These are phyloP conservation scores for Aurelia sp. DNA, from an alignment of 30 jellyfish, hydroid and myxozoan species.

Conservation along the genomic window DNA sequence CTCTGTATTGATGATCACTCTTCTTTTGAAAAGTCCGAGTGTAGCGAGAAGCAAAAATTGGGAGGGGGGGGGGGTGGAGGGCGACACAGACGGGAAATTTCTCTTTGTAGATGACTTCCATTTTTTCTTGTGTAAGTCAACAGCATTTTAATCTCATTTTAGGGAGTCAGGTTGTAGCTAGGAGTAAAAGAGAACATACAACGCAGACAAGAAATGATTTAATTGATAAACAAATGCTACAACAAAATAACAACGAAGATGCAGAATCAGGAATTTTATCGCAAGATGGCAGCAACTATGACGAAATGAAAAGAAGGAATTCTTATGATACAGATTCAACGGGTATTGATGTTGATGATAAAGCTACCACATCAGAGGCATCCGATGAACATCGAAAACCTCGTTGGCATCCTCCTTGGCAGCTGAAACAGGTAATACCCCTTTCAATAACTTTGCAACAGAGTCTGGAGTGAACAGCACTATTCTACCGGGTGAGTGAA, in stretches of 20 bases:
- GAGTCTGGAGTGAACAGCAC: too few relatives aligned
- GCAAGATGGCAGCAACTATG: conserved; percentile 8
- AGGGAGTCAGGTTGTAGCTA: conserved; percentile 64
- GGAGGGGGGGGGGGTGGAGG: too few relatives aligned
- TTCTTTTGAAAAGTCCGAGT: too few relatives aligned
- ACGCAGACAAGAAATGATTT: conserved; percentile 37
- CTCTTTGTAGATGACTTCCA: too few relatives aligned
- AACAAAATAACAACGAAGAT: background rate
- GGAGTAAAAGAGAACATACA: conserved; percentile 27
- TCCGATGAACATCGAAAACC: conserved; percentile 68
- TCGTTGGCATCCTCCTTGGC: conserved; percentile 99
- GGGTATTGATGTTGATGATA: conserved; percentile 48
- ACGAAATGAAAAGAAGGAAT: conserved; percentile 7
- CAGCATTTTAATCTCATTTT: background rate
- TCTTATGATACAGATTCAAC: conserved; percentile 58
- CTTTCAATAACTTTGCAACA: background rate
- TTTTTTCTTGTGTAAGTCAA: too few relatives aligned
- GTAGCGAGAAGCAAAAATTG: too few relatives aligned
- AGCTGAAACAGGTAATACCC: conserved; percentile 77
- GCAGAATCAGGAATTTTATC: background rate
- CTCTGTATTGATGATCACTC: too few relatives aligned
- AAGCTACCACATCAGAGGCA: conserved; percentile 10
- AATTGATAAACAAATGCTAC: conserved; percentile 33
- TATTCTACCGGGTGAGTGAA: too few relatives aligned
- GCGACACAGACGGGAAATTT: too few relatives aligned